Conservation (phyloP, 2,797 vertebrate species). For the Oreochromis mossambicus region DNA sequence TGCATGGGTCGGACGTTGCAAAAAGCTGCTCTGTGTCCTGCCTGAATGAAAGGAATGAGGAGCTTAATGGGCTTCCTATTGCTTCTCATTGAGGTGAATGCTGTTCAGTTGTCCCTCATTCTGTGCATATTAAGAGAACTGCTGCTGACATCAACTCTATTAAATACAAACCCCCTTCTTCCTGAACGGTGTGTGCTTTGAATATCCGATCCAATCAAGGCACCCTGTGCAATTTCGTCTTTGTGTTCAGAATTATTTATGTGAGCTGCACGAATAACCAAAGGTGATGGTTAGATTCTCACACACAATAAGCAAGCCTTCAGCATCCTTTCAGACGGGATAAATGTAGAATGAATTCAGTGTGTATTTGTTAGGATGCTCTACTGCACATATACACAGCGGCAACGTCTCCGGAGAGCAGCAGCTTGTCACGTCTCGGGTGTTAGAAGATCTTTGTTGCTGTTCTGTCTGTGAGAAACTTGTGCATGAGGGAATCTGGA, state of each 20-base stretch:
- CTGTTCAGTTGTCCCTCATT: background rate
- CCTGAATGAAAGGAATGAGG: background rate
- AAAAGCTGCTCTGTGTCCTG: background rate
- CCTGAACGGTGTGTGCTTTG: background rate
- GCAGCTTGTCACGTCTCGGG: background rate
- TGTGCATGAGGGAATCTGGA: background rate
- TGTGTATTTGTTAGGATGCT: background rate
- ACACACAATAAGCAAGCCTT: background rate
- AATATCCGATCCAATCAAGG: background rate
- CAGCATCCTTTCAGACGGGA: background rate
- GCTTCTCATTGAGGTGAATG: background rate
- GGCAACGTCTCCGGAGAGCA: background rate
- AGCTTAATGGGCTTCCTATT: background rate
- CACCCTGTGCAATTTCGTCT: background rate
- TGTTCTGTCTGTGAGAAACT: background rate
- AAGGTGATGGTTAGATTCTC: background rate
- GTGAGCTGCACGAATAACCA: background rate
- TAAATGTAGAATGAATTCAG: background rate
- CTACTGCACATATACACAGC: background rate
- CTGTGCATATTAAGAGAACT: background rate
- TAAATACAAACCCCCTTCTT: background rate
- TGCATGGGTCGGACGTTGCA: background rate
- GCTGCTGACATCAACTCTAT: background rate
- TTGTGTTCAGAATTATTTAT: conserved; percentile 4
- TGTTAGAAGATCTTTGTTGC: background rate